Base-by-base conservation (phyloP, 2,888 invertebrate species). In the Scaptomyza polygonia region DNA sequence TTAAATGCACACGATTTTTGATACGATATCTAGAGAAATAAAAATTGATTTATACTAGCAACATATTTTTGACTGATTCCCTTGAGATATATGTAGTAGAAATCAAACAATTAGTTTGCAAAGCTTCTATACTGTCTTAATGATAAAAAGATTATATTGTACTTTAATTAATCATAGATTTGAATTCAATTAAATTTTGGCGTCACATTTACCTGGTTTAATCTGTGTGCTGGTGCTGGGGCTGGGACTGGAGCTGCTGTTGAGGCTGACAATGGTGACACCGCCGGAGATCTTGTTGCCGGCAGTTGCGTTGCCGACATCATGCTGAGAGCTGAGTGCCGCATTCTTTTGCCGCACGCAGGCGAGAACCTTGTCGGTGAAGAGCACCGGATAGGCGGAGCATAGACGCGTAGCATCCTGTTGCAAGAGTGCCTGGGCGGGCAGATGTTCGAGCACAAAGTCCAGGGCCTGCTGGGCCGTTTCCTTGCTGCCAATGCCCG, bases 371-470 rank as follows among this genome's bases (percentile, higher is more conserved):
- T 95, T 95, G 89, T 96, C 96, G 3, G 95, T 96, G 90, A 97
- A 95, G 48, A 97, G 93, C 51, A 95, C 94, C 8, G 97, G 97
- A 92, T 95, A 96, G 51, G 95, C 95, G 88, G 96, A 95, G 90
- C 96, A 96, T 25, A 97, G 93, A 21, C 95, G 93, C 5, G 96
- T 96, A 44, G 97, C 96, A 90, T 97, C 97, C 67, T 96, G 94
- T 85, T 97, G 92, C 72, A 97, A 92, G 29, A 95, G 94, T 39
- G 95, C 95, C 89, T 97, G 96, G 65, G 95, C 94, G 36, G 94
- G 93, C 77, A 97, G 92, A 80, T 95, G 94, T 88, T 95, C 95
- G 77, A 97, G 93, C 61, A 97, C 95, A 91, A 96, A 97, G 92
- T 95, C 95, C 73, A 97, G 91, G 7, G 96, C 96, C 85, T 95